These are phyloP conservation scores for Cichlasoma orientale DNA, from an alignment of 2,797 vertebrate genomes.

Conservation along the genomic window DNA sequence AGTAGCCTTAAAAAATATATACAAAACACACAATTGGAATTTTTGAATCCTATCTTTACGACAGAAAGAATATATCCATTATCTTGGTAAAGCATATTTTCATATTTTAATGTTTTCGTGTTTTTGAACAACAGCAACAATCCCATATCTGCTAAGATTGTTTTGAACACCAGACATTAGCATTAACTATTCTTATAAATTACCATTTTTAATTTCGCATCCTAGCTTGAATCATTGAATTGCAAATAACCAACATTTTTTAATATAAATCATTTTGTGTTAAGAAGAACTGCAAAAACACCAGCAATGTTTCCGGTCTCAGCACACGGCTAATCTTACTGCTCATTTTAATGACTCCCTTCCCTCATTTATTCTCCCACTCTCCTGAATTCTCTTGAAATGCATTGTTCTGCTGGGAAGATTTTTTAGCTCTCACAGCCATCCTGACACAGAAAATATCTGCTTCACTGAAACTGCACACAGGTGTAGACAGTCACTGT, in stretches of 20 bases:
- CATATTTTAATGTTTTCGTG: not conserved
- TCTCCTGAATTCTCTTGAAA: conserved; percentile 14
- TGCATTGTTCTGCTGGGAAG: conserved; percentile 13
- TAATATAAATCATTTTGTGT: not conserved
- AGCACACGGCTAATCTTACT: not conserved
- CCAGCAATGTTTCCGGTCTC: not conserved
- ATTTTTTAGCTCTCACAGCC: not conserved
- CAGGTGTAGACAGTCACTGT: conserved; percentile 6
- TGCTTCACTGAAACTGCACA: conserved; percentile 21
- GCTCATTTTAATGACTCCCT: conserved; percentile 25
- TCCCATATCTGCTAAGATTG: no score
- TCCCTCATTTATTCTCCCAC: not conserved
- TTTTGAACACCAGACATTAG: no score
- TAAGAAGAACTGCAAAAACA: not conserved
- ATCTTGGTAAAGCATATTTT: not conserved
- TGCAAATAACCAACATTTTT: not conserved
- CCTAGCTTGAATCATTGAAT: not conserved
- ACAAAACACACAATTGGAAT: not conserved
- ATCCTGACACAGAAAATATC: conserved; percentile 8
- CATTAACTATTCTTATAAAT: not conserved
- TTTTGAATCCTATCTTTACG: no score
- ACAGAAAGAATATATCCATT: not conserved
- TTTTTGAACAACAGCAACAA: no score
- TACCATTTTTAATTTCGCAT: not conserved
- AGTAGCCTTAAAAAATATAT: not conserved